Base-by-base conservation (phyloP, 2,113 vertebrate species). In the Brachyhypopomus occidentalis region DNA sequence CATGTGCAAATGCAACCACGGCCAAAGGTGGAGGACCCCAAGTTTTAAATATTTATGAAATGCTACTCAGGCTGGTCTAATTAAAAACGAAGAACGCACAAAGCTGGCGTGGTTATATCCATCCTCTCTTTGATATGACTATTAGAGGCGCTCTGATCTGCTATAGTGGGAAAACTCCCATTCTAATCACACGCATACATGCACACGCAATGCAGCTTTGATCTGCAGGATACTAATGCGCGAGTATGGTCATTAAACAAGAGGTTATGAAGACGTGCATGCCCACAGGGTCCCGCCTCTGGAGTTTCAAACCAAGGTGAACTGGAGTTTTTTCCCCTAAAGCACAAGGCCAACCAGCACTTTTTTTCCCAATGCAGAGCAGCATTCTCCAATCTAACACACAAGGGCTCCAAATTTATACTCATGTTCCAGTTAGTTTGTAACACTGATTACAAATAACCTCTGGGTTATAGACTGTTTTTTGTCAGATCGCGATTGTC, bases 51-150 rank as follows among this genome's bases (percentile, higher is more conserved):
- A 72, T 79, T 73, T 77, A 83, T 80, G 72, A 80, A 73, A 30
- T 36, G 25, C 48, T 38, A 25, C 67, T 60, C 2, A 48, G 38
- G 71, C 34, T 22, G 36, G n/a, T 41, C 72, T 80, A 83, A 85
- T 85, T 85, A 83, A 80, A 85, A 69, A 22, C 67, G 45, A 62
- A 52, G 78, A 80, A 77, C 23, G 75, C 77, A 75, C 73, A 77
- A 74, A 80, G 73, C 66, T 77, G 77, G 67, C 77, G 76, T 79
- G 70, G 75, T 80, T 80, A 59, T 85, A 83, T 82, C 81, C 76
- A 63, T 74, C 58, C 72, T 85, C 64, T n/a, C 76, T 85, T 85
- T 85, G 81, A 85, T 85, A 83, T 77, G 84, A 74, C 81, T 79
- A 85, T 70, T 80, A 83, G 77, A 77, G 41, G 22, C 36, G 70